Evolutionary conservation across 2,797 vertebrate genomes (phyloP).

Genomic region (Astyanax mexicanus): DNA sequence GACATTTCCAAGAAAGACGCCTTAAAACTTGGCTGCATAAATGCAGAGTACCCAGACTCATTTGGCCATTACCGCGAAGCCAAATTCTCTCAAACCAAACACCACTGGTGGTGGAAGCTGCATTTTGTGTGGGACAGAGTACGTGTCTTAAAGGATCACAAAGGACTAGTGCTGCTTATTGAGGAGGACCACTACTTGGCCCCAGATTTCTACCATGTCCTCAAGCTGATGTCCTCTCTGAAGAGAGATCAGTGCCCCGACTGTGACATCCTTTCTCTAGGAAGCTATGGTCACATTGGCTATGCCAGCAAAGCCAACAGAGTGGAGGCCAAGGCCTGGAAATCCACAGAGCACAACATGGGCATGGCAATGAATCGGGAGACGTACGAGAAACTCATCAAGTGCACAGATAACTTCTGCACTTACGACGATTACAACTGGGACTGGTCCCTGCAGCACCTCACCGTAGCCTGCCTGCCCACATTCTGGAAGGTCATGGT

Average conservation of each 20-base stretch:
- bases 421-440: conserved; percentile 99
- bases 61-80: conserved; percentile 98
- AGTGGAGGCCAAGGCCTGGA: conserved; percentile 95
- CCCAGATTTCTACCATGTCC: conserved; percentile 90
- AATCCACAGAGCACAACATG: conserved; percentile 99
- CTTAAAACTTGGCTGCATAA: conserved; percentile 91
- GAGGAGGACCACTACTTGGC: conserved; percentile 97
- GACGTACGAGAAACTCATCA: conserved; percentile 88
- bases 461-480: conserved; percentile 93
- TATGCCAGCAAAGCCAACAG: conserved; percentile 89
- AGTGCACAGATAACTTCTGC: conserved; percentile 95
- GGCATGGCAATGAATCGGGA: conserved; percentile 91
- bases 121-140: conserved; percentile 97
- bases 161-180: conserved; percentile 88
- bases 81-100: conserved; percentile 96
- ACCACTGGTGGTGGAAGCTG: conserved; percentile 99
- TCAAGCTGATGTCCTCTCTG: conserved; percentile 85
- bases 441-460: conserved; percentile 98
- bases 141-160: conserved; percentile 83
- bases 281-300: conserved; percentile 84
- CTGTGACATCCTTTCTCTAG: conserved; percentile 92
- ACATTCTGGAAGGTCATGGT: conserved; percentile 96
- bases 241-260: conserved; percentile 86
- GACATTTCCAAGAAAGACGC: conserved; percentile 90
- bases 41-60: conserved; percentile 94